A percentile compares a stretch with the other conserved stretches of the same genome.
phyloP scores from a whole-genome alignment of 1,140 invertebrate genomes.

The Sycophila sp. region DNA sequence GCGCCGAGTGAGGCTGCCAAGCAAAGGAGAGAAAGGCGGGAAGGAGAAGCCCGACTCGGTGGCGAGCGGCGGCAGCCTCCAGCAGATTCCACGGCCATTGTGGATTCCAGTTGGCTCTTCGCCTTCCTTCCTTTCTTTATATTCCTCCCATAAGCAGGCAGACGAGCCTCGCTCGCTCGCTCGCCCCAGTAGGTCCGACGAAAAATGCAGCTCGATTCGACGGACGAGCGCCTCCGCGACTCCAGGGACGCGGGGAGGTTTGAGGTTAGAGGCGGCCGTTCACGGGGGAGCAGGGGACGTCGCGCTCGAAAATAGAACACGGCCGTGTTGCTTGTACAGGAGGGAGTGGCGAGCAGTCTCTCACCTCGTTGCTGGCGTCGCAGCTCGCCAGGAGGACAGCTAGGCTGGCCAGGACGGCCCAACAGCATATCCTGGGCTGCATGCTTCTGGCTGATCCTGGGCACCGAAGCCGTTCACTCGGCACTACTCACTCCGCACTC shows the following conservation, averaged over 20 bases:
- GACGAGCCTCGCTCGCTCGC: too few relatives aligned
- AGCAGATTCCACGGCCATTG: slow-evolving; percentile 27
- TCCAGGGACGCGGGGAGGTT: too few relatives aligned
- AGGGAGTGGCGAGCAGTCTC: slow-evolving; percentile 23
- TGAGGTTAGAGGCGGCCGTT: not conserved
- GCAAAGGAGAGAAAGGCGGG: not conserved
- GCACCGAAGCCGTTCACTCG: not conserved
- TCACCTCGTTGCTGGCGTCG: slow-evolving; percentile 56
- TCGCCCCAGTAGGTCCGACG: too few relatives aligned
- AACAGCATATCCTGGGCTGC: slow-evolving; percentile 57
- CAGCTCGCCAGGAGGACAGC: slow-evolving; percentile 47
- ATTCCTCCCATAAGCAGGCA: too few relatives aligned
- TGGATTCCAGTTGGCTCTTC: slow-evolving; percentile 15
- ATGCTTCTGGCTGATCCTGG: too few relatives aligned
- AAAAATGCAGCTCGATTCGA: too few relatives aligned
- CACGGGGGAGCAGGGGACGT: too few relatives aligned
- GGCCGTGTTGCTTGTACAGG: too few relatives aligned
- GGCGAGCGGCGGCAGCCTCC: not conserved
- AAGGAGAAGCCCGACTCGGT: too few relatives aligned
- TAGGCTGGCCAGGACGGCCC: slow-evolving; percentile 49
- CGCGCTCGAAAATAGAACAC: too few relatives aligned
- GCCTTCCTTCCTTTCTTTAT: not conserved
- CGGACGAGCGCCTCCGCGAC: too few relatives aligned
- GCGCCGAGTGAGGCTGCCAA: not conserved
- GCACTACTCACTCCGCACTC: too few relatives aligned